Evolutionary conservation across 2,797 vertebrate species (phyloP).

Genomic region (Urophycis tenuis): DNA sequence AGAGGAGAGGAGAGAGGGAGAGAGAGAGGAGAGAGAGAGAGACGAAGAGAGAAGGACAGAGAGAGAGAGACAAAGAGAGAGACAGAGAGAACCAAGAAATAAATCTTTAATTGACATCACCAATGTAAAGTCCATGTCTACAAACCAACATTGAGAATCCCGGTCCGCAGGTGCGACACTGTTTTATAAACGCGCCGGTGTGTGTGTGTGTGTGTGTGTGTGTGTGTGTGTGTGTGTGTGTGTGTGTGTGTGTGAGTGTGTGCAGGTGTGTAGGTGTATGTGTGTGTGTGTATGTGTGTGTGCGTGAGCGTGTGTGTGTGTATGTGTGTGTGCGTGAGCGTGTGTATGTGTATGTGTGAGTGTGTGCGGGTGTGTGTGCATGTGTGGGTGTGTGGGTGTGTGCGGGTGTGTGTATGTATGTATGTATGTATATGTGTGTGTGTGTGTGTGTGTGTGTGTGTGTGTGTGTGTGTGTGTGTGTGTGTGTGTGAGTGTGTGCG

Average conservation of each 20-base stretch:
- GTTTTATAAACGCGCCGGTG: too few species aligned
- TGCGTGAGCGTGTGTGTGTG: slow-evolving; percentile 1
- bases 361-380: slow-evolving; percentile 6
- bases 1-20: neutral
- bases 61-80: neutral
- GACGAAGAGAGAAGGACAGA: neutral
- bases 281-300: neutral
- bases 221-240: slow-evolving; percentile 5
- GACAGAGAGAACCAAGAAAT: neutral
- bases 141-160: too few species aligned
- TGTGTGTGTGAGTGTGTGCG: neutral
- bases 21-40: neutral
- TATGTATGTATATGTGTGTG: slow-evolving; percentile 3
- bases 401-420: neutral
- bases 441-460: slow-evolving; percentile 4
- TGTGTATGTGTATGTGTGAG: slow-evolving; percentile 3
- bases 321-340: slow-evolving; percentile 3
- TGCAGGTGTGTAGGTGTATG: too few species aligned
- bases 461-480: too few species aligned
- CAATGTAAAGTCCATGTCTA: too few species aligned
- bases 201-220: neutral
- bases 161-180: neutral
- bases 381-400: slow-evolving; percentile 1
- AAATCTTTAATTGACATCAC: too few species aligned
- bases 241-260: slow-evolving; percentile 2